These are phyloP conservation scores for Arrhamphus sclerolepis DNA, from an alignment of 2,797 vertebrate genomes.

Conservation along the genomic window DNA sequence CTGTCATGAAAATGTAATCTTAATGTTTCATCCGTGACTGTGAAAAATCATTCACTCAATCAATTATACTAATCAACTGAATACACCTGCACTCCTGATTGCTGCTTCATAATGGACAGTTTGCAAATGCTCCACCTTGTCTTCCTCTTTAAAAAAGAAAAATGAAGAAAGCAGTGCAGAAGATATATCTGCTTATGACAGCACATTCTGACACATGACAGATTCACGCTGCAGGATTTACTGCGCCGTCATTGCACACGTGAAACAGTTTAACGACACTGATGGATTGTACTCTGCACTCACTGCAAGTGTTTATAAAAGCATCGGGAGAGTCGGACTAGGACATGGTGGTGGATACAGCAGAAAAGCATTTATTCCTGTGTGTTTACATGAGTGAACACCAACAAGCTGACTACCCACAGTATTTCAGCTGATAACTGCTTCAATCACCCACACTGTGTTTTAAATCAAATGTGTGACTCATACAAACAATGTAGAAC, in stretches of 20 bases:
- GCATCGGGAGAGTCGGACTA: constrained; percentile 32
- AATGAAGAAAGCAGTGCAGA: constrained; percentile 19
- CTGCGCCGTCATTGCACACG: constrained; percentile 39
- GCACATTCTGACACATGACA: constrained; percentile 56
- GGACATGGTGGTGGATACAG: constrained; percentile 30
- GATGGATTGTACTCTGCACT: constrained; percentile 57
- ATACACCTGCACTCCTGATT: constrained; percentile 12
- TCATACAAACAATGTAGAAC: constrained; percentile 17
- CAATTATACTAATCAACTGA: constrained; percentile 17
- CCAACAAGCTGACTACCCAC: constrained; percentile 46
- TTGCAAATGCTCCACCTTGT: constrained; percentile 31
- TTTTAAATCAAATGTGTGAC: constrained; percentile 45
- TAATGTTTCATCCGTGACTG: constrained; percentile 21
- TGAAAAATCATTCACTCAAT: constrained; percentile 18
- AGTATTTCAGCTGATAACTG: constrained; percentile 40
- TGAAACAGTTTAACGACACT: constrained; percentile 61
- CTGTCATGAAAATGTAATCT: constrained; percentile 25
- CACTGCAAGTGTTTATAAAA: constrained; percentile 48
- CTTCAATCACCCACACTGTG: constrained; percentile 37
- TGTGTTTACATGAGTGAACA: constrained; percentile 41
- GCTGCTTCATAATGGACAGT: constrained; percentile 36
- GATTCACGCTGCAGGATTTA: constrained; percentile 66
- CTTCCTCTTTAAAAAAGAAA: constrained; percentile 31
- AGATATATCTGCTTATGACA: constrained; percentile 58
- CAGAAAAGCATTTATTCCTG: constrained; percentile 24